Base-by-base conservation (phyloP, 2,113 vertebrate species). In the Pteruthius melanotis region DNA sequence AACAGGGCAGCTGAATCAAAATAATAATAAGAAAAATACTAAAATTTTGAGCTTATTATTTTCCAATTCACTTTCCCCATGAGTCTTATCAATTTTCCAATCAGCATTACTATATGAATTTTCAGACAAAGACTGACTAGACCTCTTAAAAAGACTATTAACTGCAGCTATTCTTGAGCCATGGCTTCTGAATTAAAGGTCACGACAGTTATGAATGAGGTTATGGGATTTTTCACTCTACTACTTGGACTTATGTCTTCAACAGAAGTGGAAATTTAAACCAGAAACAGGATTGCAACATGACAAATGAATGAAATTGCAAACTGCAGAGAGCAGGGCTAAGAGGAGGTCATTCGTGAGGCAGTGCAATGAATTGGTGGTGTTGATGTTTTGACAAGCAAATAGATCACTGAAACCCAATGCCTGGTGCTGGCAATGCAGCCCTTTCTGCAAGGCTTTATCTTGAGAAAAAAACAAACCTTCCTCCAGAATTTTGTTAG, bases 201-300 rank as follows among this genome's bases (percentile, higher is more conserved):
- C 95, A 64, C 5, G 76, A 81, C 95, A 94, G 94, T 87, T 96
- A 96, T 89, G 93, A 94, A 96, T 90, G 96, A 95, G 89, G 89
- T 92, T 83, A 94, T 70, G 44, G 61, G 86, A 64, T 90, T 93
- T 96, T 93, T 97, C 87, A 87, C 60, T 65, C 72, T 60, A 78
- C 76, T 92, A 28, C 72, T 69, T 53, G 71, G 92, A 91, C 92
- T 92, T 78, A 75, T 2, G 52, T 78, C 86, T 94, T 93, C 89
- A 83, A 71, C 76, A 95, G 86, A 91, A 95, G 93, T 87, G 83
- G 86, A 96, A 94, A 95, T 95, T 92, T 93, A 95, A 94, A 93
- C 72, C 83, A 93, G 95, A 94, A 96, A 87, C 93, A 82, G 91
- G 91, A 90, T 60, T 94, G 94, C 76, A 92, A 92, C 79, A 90